A percentile compares a stretch with the other conserved stretches of the same genome.
phyloP scores from a whole-genome alignment of 2,797 vertebrate genomes.

The Myripristis jacobus region DNA sequence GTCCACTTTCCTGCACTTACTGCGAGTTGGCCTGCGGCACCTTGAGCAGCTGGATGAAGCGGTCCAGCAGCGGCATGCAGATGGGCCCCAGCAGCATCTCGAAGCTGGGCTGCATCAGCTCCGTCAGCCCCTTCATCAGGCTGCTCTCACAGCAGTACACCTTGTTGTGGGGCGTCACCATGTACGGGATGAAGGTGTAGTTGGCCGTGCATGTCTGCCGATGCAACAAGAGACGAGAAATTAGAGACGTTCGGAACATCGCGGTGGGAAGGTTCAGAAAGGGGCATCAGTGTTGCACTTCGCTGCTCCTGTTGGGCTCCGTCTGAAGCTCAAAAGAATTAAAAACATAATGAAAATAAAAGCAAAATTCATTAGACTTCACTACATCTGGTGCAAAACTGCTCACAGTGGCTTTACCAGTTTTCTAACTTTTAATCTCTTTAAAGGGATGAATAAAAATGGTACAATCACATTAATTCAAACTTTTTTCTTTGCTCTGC shows the following conservation, averaged over 20 bases:
- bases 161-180: conserved; percentile 97
- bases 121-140: conserved; percentile 95
- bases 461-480: too few relatives aligned
- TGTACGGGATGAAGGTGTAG: conserved; percentile 96
- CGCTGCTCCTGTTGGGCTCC: too few relatives aligned
- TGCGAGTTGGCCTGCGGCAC: conserved; percentile 92
- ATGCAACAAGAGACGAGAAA: conserved; percentile 10
- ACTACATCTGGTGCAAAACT: too few relatives aligned
- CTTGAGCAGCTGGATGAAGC: conserved; percentile 93
- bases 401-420: too few relatives aligned
- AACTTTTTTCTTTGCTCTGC: too few relatives aligned
- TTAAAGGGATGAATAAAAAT: too few relatives aligned
- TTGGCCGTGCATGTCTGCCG: conserved; percentile 93
- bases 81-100: conserved; percentile 96
- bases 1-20: conserved; percentile 76
- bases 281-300: not conserved
- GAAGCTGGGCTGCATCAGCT: conserved; percentile 96
- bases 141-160: conserved; percentile 97
- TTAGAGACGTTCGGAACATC: too few relatives aligned
- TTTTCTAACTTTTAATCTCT: too few relatives aligned
- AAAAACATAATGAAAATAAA: too few relatives aligned
- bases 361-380: too few relatives aligned
- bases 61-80: conserved; percentile 95
- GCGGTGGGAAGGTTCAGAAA: not conserved
- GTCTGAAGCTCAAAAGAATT: too few relatives aligned